A percentile compares a stretch with the other conserved stretches of the same genome.
Evolutionary conservation across 2,113 vertebrate genomes (phyloP).

Genomic region (Chlorocebus sabaeus): DNA sequence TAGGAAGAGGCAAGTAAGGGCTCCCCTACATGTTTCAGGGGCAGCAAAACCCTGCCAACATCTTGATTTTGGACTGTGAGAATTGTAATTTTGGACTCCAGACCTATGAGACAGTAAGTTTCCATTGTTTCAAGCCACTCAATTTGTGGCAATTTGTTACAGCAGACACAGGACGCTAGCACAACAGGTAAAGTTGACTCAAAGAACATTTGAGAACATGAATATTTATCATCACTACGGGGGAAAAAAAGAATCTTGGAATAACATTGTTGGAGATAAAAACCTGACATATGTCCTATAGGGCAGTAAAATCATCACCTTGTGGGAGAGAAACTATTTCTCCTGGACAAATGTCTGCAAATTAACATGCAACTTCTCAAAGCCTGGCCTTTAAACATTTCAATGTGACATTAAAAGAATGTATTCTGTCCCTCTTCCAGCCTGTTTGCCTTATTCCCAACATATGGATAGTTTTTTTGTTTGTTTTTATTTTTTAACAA

Average conservation of each 20-base stretch:
- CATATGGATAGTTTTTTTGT: background rate
- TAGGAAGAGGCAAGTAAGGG: background rate
- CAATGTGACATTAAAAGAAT: background rate
- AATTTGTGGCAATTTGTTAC: background rate
- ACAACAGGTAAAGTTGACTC: background rate
- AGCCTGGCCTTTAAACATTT: background rate
- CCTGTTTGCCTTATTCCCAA: background rate
- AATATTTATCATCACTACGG: background rate
- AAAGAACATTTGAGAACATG: background rate
- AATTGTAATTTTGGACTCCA: background rate
- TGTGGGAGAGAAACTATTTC: background rate
- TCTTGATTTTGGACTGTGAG: background rate
- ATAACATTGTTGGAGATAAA: background rate
- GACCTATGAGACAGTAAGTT: background rate
- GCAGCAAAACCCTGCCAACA: background rate
- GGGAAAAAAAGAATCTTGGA: background rate
- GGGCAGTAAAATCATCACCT: background rate
- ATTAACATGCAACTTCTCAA: background rate
- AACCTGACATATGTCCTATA: background rate
- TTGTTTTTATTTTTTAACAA: background rate
- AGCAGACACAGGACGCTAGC: too few relatives aligned
- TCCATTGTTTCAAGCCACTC: background rate
- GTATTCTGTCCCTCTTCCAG: too few relatives aligned
- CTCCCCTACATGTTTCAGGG: rapidly evolving
- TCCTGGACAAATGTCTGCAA: background rate